phyloP scores from a whole-genome alignment of 2,113 vertebrate species.

The Theristicus caerulescens region DNA sequence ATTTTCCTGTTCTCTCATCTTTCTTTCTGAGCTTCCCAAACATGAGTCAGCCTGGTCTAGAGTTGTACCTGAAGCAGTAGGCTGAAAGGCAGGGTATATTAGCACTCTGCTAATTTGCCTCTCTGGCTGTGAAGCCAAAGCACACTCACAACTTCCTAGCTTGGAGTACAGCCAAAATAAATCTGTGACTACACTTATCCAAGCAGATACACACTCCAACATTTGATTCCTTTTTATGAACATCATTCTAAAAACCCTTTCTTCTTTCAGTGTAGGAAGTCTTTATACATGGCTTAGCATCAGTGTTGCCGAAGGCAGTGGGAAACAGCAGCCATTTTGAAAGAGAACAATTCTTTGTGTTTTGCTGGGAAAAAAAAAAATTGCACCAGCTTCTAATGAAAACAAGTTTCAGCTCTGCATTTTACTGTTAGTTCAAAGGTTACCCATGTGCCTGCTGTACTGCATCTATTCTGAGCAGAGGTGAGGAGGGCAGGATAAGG shows the following conservation, averaged over 20 bases:
- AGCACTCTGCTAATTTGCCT: slow-evolving; percentile 14
- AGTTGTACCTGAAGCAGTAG: background rate
- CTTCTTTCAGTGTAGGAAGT: background rate
- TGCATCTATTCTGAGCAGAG: background rate
- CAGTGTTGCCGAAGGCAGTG: background rate
- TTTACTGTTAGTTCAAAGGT: background rate
- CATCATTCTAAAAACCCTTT: background rate
- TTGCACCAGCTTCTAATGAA: background rate
- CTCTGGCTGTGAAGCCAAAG: background rate
- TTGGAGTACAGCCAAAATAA: slow-evolving; percentile 49
- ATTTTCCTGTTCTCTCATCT: background rate
- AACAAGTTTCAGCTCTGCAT: background rate
- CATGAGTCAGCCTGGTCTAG: background rate
- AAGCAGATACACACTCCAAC: slow-evolving; percentile 27
- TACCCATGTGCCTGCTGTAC: background rate
- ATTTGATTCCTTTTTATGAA: slow-evolving; percentile 3
- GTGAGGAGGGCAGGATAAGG: background rate
- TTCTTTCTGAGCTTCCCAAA: background rate
- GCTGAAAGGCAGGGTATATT: background rate
- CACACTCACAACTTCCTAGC: background rate
- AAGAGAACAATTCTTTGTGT: background rate
- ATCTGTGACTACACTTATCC: slow-evolving; percentile 23
- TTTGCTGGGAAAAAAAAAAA: background rate
- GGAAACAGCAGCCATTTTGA: slow-evolving; percentile 15
- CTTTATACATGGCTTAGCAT: background rate